Evolutionary conservation across 2,113 vertebrate genomes (phyloP), one percentile per base, ranked within the genome.

Genomic region (Pseudorasbora parva): DNA sequence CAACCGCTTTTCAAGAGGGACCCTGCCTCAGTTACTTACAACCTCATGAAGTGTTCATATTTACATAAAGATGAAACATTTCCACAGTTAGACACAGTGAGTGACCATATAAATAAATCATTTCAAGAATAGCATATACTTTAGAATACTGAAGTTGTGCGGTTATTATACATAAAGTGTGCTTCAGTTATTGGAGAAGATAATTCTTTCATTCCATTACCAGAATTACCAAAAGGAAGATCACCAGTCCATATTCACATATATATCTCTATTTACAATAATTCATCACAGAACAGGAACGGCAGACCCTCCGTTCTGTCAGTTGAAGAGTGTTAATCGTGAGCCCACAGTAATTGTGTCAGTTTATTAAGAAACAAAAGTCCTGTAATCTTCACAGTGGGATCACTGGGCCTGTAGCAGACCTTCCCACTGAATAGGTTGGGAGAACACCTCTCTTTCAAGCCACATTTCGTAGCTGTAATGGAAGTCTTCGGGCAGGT

Each of bases 381-480:
- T 21, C 72, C 21, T 30, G 2, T 41, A 14, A 59, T 25, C 41
- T 43, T 59, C 33, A 59, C 8, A 15, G 23, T 47, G 14, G 8
- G 85, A 62, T 85, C 87, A 94, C 11, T 91, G 91, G 14, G 91
- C 82, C 87, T 95, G 93, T 47, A 99, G 95, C 69, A 99, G 95
- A 81, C 98, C 96, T 88, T 99, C 98, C 98, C 98, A 99, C 77
- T 94, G 95, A 88, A 99, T 99, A 27, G 98, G 97, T 91, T 98
- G 96, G 0, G 98, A 96, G 88, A 99, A 99, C 37, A 99, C 98
- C 91, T 99, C 98, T 84, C 97, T 90, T 91, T 99, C 97, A 82
- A 99, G 92, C 98, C 98, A 99, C 78, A 98, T 96, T 90, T 99
- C 97, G 14, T 99, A 99, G 66, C 97, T 99, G 86, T 93, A 96